phyloP scores from a whole-genome alignment of 1,140 invertebrate species.

The Antheraea pernyi region DNA sequence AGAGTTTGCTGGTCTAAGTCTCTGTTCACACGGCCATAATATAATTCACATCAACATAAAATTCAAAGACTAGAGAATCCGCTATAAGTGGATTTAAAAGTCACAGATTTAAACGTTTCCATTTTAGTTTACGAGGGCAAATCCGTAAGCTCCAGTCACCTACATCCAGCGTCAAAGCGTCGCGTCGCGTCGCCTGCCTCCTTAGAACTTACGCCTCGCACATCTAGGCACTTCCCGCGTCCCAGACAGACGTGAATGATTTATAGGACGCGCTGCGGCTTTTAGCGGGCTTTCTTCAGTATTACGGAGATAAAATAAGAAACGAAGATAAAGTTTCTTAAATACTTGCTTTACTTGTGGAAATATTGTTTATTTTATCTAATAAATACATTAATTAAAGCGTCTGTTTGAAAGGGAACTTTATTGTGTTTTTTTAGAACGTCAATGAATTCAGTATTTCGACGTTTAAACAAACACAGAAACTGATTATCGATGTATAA shows the following conservation, averaged over 20 bases:
- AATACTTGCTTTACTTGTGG: background rate
- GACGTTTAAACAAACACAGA: too few species aligned
- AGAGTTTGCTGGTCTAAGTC: too few species aligned
- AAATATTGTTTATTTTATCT: background rate
- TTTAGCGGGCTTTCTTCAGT: conserved; percentile 9
- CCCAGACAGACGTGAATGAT: conserved; percentile 15
- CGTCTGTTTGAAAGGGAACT: too few species aligned
- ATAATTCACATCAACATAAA: too few species aligned
- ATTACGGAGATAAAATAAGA: conserved; percentile 5
- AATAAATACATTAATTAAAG: background rate
- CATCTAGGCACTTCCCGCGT: conserved; percentile 1
- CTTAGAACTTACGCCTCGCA: conserved; percentile 5
- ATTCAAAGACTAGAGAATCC: too few species aligned
- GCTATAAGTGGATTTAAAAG: background rate
- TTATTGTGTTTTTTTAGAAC: too few species aligned
- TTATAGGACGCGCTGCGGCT: conserved; percentile 8
- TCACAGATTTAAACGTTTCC: background rate
- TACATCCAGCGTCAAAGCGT: conserved; percentile 10
- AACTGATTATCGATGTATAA: too few species aligned
- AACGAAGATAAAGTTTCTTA: background rate
- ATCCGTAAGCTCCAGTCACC: conserved; percentile 12
- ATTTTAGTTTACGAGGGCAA: background rate
- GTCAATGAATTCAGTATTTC: too few species aligned
- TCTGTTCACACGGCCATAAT: too few species aligned
- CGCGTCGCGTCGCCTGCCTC: background rate